Percentiles rank a stretch among this genome's conserved stretches.
Conservation (phyloP, 2,113 vertebrate species). For the Lepus europaeus region DNA sequence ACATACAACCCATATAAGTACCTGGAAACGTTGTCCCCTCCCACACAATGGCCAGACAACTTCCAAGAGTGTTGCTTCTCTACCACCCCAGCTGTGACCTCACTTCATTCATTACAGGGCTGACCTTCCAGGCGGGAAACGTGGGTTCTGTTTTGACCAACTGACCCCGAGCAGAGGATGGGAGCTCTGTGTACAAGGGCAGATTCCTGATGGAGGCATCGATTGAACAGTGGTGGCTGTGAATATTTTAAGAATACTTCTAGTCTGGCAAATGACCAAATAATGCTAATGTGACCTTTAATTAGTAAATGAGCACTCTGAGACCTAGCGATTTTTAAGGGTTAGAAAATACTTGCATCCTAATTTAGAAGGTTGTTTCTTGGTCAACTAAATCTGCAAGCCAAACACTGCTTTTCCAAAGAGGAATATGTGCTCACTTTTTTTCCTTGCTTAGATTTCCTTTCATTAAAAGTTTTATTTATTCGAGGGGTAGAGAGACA, state of each 20-base stretch:
- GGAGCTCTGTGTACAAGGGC: not conserved
- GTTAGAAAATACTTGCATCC: not conserved
- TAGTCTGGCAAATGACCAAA: not conserved
- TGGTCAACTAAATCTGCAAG: not conserved
- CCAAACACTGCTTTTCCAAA: not conserved
- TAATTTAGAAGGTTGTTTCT: slow-evolving; percentile 1
- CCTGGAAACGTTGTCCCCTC: slow-evolving; percentile 40
- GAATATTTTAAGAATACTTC: not conserved
- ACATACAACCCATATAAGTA: slow-evolving; percentile 49
- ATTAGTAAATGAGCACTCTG: not conserved
- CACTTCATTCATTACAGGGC: not conserved
- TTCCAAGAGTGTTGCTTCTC: slow-evolving; percentile 46
- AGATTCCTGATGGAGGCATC: not conserved
- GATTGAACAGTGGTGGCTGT: not conserved
- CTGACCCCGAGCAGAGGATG: not conserved
- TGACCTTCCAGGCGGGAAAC: not conserved
- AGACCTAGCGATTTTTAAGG: not conserved
- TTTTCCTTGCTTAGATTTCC: not conserved
- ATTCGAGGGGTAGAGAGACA: too few relatives aligned
- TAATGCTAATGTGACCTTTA: not conserved
- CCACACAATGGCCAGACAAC: slow-evolving; percentile 51
- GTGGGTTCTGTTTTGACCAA: slow-evolving; percentile 15
- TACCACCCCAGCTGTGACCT: slow-evolving; percentile 41
- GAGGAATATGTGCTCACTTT: not conserved
- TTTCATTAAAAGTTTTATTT: not conserved